A percentile compares a stretch with the other conserved stretches of the same genome.
These are phyloP conservation scores for Dynastes maya DNA, from an alignment of 2,888 invertebrate genomes.

Conservation along the genomic window DNA sequence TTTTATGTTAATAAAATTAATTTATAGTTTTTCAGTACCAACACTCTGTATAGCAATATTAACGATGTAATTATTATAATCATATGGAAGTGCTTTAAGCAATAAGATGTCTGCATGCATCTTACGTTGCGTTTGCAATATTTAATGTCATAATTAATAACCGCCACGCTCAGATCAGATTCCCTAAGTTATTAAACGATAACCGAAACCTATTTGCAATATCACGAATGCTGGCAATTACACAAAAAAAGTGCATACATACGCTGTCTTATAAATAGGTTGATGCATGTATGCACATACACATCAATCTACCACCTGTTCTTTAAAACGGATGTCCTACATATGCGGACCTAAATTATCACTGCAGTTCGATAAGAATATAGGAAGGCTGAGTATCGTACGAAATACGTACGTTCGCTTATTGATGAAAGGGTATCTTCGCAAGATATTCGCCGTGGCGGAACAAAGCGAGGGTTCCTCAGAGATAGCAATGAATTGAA, in stretches of 20 bases:
- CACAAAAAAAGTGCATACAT: slow-evolving; percentile 26
- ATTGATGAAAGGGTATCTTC: slow-evolving; percentile 19
- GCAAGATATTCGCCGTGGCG: slow-evolving; percentile 20
- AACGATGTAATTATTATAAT: too few species aligned
- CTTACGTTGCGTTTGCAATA: too few species aligned
- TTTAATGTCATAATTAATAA: background rate
- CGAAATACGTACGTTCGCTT: slow-evolving; percentile 27
- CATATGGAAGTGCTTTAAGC: too few species aligned
- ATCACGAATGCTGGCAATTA: slow-evolving; percentile 8
- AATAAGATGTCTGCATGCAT: too few species aligned
- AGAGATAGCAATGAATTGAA: slow-evolving; percentile 28
- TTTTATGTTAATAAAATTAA: too few species aligned
- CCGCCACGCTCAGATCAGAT: background rate
- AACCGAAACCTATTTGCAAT: slow-evolving; percentile 10
- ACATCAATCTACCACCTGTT: slow-evolving; percentile 41
- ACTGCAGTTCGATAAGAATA: slow-evolving; percentile 39
- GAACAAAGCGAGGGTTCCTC: slow-evolving; percentile 35
- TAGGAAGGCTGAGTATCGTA: slow-evolving; percentile 9
- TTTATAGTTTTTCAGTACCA: too few species aligned
- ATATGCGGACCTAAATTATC: slow-evolving; percentile 41
- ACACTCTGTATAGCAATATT: too few species aligned
- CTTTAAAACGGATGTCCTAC: slow-evolving; percentile 41
- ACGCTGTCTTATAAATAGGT: slow-evolving; percentile 29
- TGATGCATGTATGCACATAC: slow-evolving; percentile 8
- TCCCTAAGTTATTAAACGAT: background rate